Base-by-base conservation (phyloP, 2,888 invertebrate species). In the Sarcophaga rosellei region DNA sequence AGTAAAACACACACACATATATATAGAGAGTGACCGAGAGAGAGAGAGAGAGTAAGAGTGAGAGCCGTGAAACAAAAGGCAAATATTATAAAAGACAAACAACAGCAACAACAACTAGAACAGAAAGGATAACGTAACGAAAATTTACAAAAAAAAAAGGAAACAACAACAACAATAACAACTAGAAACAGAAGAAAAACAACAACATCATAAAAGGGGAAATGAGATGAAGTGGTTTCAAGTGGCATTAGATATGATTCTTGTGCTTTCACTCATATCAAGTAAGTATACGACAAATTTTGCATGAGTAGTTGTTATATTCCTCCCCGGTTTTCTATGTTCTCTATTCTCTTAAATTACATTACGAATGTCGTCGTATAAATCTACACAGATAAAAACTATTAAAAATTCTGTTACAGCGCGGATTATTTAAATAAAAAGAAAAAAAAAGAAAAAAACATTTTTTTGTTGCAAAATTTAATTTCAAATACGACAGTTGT, bases 211-310 rank as follows among this genome's bases (percentile, higher is more conserved):
- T 91, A 93, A 90, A 92, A 86, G 86, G 93, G 93, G 93, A 93
- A 92, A 93, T 93, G 93, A 93, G 92, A 93, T 93, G 93, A 93
- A 93, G 93, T 93, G 93, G 93, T 93, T 93, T 93, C 93, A 93
- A 93, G 93, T 92, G 91, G 92, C 93, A 92, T 92, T 93, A 92
- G 93, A 93, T 91, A 92, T 93, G 92, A 93, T 93, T 91, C 92
- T 93, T 91, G 93, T 93, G 93, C 93, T 93, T 92, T 93, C 93
- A 93, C 92, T 92, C 92, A 92, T 93, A 92, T 92, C 92, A 91
- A 92, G 93, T 93, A 91, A 93, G 93, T 93, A 89, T 74, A 53
- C 17, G 4, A 53, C 3, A 53, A 35, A 35, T 8, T 15, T 47
- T 53, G 17, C 17, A 53, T 53, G 4, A 15, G 53, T 53, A 5